Evolutionary conservation across 2,888 invertebrate genomes (phyloP).

Genomic region (Chesias legatella): DNA sequence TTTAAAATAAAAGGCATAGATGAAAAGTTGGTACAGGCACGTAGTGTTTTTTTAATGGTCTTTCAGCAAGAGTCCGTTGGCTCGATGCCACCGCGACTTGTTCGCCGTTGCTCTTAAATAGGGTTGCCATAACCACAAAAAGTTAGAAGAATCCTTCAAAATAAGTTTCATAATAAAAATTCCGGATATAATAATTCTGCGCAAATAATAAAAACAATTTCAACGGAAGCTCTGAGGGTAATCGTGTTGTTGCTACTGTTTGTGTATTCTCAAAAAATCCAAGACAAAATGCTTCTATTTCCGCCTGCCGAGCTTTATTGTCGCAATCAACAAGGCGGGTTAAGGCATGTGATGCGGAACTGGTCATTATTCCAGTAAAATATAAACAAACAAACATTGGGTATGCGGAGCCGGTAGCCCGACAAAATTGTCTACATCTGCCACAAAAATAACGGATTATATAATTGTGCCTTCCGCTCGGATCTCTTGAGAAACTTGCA

Average conservation of each 20-base stretch:
- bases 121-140: slow-evolving; percentile 18
- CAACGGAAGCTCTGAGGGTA: slow-evolving; percentile 17
- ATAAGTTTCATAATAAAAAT: slow-evolving; percentile 12
- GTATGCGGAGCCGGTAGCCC: slow-evolving; percentile 18
- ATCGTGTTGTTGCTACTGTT: slow-evolving; percentile 13
- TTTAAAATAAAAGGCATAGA: slow-evolving; percentile 14
- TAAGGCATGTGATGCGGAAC: slow-evolving; percentile 6
- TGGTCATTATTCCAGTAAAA: slow-evolving; percentile 14
- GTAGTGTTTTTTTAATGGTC: slow-evolving; percentile 18
- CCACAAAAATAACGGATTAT: slow-evolving; percentile 28
- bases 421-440: slow-evolving; percentile 17
- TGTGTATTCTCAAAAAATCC: slow-evolving; percentile 7
- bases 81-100: slow-evolving; percentile 19
- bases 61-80: slow-evolving; percentile 19
- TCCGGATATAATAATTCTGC: background rate
- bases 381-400: slow-evolving; percentile 16
- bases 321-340: slow-evolving; percentile 11
- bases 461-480: slow-evolving; percentile 26
- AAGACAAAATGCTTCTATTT: slow-evolving; percentile 14
- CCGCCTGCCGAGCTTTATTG: slow-evolving; percentile 20
- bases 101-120: slow-evolving; percentile 16
- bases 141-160: slow-evolving; percentile 6
- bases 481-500: too few species aligned
- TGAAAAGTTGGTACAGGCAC: slow-evolving; percentile 17
- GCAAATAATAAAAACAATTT: slow-evolving; percentile 8